Base-by-base conservation (phyloP, 1,140 invertebrate species). In the Wasmannia auropunctata region DNA sequence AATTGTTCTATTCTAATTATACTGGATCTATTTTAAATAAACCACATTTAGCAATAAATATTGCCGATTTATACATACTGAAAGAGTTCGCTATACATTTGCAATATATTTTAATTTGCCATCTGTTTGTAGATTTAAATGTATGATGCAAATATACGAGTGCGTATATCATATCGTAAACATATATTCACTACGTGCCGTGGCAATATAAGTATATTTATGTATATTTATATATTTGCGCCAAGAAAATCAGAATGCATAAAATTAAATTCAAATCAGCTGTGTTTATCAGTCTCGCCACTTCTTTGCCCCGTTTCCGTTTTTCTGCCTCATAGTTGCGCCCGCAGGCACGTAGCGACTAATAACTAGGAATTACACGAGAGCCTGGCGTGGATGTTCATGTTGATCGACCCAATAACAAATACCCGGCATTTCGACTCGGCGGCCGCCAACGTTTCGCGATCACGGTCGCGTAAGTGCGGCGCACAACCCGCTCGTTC, bases 341-440 rank as follows among this genome's bases (percentile, higher is more conserved):
- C n/a, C 40, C 46, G 28, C 46, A 54, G 63, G 16, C 46, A 69
- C 19, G 62, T 69, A 80, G 31, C 34, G 14, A 67, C 76, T 80
- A 80, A 65, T 67, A 80, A 56, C 63, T 80, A 56, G 77, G 69
- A 80, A 80, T 80, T 80, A 80, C 60, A 31, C 31, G 76, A 72
- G 37, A 86, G 58, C 49, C 51, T 72, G 8, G 28, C 51, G 19
- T 70, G 54, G 14, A 58, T 60, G 28, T 72, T 54, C 19, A 51
- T 51, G n/a, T 85, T 80, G 70, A 86, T 87, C 84, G 87, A 88
- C 67, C 54, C 31, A 88, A 76, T 90, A 88, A 86, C 54, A 40
- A 70, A 80, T 69, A 40, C 76, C 37, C 65, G 70, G 58, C 77
- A 80, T 87, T 70, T 37, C 87, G 79, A 88, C 79, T 89, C 72